Evolutionary conservation across 1,140 invertebrate genomes (phyloP).

Genomic region (Formica selysi): DNA sequence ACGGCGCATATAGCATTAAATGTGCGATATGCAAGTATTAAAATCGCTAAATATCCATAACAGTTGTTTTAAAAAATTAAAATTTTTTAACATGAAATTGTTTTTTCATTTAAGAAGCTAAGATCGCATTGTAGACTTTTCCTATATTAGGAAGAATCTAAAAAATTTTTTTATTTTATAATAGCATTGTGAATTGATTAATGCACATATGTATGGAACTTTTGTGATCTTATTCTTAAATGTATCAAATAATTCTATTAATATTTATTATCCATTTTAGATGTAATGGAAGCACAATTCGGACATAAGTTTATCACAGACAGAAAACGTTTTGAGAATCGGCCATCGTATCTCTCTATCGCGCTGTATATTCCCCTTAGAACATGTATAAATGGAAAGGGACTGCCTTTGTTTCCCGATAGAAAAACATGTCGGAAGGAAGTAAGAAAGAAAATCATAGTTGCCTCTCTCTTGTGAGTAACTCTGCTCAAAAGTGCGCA

Average conservation of each 20-base stretch:
- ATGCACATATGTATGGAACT: neutral
- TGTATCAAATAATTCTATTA: constrained; percentile 16
- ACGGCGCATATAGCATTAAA: neutral
- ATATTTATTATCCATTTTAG: constrained; percentile 44
- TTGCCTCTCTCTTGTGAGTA: no score
- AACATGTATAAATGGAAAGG: no score
- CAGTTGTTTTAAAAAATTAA: neutral
- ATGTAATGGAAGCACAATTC: constrained; percentile 61
- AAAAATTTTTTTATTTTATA: neutral
- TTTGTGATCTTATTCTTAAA: neutral
- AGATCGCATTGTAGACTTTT: neutral
- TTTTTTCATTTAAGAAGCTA: neutral
- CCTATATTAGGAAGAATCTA: neutral
- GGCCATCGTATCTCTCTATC: constrained; percentile 28
- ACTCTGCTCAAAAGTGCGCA: no score
- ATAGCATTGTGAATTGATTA: neutral
- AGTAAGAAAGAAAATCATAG: no score
- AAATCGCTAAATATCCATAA: neutral
- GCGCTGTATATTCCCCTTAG: neutral
- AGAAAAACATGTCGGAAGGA: no score
- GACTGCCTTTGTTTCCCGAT: no score
- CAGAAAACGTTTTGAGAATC: constrained; percentile 56
- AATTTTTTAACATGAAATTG: neutral
- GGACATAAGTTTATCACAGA: constrained; percentile 48
- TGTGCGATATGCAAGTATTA: neutral